Conservation (phyloP, 2,888 invertebrate species). For the Dorcus parallelipipedus region DNA sequence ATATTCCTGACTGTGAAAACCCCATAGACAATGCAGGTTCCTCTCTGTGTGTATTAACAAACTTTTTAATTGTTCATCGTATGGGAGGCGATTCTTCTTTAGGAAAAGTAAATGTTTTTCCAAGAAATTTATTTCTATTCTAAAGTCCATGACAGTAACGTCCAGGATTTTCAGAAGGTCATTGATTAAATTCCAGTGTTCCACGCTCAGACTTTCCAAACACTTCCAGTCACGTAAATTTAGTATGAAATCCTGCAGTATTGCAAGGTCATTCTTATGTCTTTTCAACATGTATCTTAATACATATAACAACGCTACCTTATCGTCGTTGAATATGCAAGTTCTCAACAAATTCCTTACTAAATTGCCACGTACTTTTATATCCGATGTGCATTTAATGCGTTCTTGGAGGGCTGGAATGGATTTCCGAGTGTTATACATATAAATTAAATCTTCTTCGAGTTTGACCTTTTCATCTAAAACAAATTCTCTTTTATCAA, state of each 20-base stretch:
- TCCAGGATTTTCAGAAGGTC: slow-evolving; percentile 3
- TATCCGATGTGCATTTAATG: slow-evolving; percentile 2
- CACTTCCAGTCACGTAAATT: neutral
- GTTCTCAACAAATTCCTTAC: neutral
- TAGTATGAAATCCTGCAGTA: neutral
- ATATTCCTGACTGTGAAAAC: neutral
- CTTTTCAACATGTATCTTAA: neutral
- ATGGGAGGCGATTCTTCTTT: neutral
- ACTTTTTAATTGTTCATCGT: slow-evolving; percentile 1
- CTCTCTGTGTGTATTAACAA: neutral
- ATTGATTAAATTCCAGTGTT: slow-evolving; percentile 1
- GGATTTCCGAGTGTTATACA: slow-evolving; percentile 1
- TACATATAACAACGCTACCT: neutral
- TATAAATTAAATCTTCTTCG: slow-evolving; percentile 3
- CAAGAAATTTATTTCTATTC: neutral
- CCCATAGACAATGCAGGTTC: neutral
- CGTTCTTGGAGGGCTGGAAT: slow-evolving; percentile 4
- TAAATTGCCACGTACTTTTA: neutral
- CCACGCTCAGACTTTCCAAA: neutral
- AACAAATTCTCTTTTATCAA: neutral
- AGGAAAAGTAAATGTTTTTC: slow-evolving; percentile 4
- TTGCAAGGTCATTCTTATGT: slow-evolving; percentile 6
- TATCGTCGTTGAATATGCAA: neutral
- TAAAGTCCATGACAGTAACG: slow-evolving; percentile 1
- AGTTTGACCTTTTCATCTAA: slow-evolving; percentile 2